Conservation (phyloP, 2,113 vertebrate genomes). For the Colinus virginianus region DNA sequence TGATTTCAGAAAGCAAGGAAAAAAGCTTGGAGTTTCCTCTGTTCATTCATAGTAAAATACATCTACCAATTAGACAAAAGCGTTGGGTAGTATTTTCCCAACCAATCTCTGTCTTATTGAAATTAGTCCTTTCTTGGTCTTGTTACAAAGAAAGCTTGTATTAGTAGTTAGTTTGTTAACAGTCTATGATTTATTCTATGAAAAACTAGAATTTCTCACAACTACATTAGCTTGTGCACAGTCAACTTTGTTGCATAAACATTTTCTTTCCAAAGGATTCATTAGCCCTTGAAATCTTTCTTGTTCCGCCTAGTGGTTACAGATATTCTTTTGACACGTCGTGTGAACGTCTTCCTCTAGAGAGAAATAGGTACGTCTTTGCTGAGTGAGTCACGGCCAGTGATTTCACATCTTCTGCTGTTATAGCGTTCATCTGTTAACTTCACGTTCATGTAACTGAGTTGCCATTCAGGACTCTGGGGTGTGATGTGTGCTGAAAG, state of each 20-base stretch:
- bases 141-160: background rate
- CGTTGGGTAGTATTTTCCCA: background rate
- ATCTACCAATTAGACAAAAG: background rate
- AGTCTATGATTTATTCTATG: background rate
- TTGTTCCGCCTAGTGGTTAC: background rate
- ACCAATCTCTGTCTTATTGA: background rate
- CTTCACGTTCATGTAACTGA: background rate
- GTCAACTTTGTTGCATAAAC: background rate
- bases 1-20: background rate
- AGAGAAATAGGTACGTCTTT: background rate
- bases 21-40: background rate
- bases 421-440: background rate
- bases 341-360: background rate
- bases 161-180: background rate
- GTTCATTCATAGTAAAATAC: background rate
- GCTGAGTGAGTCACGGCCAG: background rate
- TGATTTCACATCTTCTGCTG: background rate
- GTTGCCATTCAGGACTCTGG: conserved; percentile 14
- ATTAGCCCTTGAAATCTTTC: background rate
- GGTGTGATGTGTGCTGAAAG: background rate
- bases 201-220: conserved; percentile 9
- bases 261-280: background rate
- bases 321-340: background rate
- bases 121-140: background rate
- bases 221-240: background rate